These are phyloP conservation scores for Atlantisia rogersi DNA, from an alignment of 2,113 vertebrate species.

Conservation along the genomic window DNA sequence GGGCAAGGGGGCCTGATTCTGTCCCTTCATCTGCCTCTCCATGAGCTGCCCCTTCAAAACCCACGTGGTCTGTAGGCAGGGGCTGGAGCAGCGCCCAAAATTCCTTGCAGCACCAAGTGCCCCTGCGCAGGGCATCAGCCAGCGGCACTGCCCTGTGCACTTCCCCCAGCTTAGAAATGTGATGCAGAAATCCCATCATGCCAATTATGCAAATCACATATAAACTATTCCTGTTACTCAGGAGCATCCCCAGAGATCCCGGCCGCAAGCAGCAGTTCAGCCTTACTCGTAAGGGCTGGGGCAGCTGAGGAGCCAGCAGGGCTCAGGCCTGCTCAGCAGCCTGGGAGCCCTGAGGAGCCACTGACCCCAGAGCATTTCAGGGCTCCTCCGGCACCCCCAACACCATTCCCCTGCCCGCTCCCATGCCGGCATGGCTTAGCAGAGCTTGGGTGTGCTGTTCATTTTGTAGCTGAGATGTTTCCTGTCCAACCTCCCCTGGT, in stretches of 20 bases:
- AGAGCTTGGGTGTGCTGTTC: not conserved
- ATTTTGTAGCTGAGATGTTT: not conserved
- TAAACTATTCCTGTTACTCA: slow-evolving; percentile 38
- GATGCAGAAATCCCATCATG: slow-evolving; percentile 29
- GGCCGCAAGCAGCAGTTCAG: not conserved
- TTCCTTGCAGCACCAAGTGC: not conserved
- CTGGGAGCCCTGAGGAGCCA: accelerated
- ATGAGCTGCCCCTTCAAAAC: too few species aligned
- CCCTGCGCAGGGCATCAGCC: accelerated
- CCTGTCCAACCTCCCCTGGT: not conserved
- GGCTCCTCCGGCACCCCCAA: not conserved
- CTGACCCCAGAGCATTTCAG: accelerated
- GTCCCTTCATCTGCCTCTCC: not conserved
- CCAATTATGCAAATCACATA: slow-evolving; percentile 39
- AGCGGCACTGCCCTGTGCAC: not conserved
- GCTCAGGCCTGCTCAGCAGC: not conserved
- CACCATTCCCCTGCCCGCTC: not conserved
- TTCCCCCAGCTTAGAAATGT: not conserved
- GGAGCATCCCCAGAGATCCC: slow-evolving; percentile 47
- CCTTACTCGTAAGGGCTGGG: slow-evolving; percentile 20
- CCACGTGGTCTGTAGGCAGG: accelerated
- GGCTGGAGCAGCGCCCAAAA: not conserved
- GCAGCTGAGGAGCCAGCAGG: not conserved
- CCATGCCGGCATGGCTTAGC: accelerated
- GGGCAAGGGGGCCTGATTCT: not conserved